These are phyloP conservation scores for Hyla sarda DNA, from an alignment of 2,113 vertebrate species.

Conservation along the genomic window DNA sequence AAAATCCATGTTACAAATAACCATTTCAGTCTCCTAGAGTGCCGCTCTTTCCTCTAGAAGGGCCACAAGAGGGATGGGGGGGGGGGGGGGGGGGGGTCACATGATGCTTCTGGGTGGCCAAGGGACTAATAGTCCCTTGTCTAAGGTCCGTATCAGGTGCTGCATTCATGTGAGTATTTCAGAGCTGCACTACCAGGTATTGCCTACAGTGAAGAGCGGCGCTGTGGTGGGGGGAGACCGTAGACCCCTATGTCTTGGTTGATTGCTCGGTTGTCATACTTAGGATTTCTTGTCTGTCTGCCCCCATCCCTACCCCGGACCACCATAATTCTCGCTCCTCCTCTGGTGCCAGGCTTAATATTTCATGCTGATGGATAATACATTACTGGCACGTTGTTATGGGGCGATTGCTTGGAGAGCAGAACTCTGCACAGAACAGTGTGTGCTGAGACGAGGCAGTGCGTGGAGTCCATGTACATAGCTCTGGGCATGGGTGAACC, in stretches of 20 bases:
- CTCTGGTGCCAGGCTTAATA: constrained; percentile 4
- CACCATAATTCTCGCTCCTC: background rate
- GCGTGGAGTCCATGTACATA: background rate
- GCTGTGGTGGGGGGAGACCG: background rate
- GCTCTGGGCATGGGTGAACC: background rate
- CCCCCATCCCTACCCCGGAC: background rate
- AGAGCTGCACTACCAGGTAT: too few relatives aligned
- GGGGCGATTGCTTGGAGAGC: constrained; percentile 17
- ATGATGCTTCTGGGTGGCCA: too few relatives aligned
- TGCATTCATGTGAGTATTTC: too few relatives aligned
- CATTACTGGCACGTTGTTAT: constrained; percentile 31
- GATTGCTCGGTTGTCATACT: background rate
- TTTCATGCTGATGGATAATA: constrained; percentile 27
- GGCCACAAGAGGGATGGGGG: too few relatives aligned
- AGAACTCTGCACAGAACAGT: background rate
- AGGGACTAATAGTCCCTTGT: too few relatives aligned
- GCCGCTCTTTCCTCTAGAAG: too few relatives aligned
- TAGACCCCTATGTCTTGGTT: too few relatives aligned
- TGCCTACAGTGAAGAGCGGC: background rate
- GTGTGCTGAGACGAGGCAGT: background rate
- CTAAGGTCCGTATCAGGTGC: too few relatives aligned
- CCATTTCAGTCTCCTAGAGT: too few relatives aligned
- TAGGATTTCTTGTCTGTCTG: background rate
- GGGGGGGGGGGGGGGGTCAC: too few relatives aligned
- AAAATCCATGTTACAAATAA: too few relatives aligned